Percentiles rank a stretch among this genome's conserved stretches.
Conservation (phyloP, 2,888 invertebrate species). For the Ormyrus thymus region DNA sequence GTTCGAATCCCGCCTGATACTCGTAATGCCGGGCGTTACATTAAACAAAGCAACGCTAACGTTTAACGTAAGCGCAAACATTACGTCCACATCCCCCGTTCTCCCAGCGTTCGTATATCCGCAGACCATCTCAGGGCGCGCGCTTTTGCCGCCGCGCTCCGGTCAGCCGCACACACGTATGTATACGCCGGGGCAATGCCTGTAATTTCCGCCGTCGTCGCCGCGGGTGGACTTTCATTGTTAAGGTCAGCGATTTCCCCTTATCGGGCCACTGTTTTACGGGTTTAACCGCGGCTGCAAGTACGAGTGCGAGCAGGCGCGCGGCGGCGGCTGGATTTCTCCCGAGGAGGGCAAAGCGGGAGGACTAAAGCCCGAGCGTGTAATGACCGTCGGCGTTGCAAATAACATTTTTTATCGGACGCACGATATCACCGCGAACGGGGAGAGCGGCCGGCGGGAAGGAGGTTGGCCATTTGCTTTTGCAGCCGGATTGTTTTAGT, state of each 20-base stretch:
- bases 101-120: too few relatives aligned
- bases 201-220: neutral
- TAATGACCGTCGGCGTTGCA: neutral
- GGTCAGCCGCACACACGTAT: neutral
- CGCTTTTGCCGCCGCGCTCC: neutral
- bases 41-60: too few relatives aligned
- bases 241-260: conserved; percentile 34
- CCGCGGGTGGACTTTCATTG: conserved; percentile 18
- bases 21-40: too few relatives aligned
- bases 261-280: conserved; percentile 7
- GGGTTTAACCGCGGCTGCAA: conserved; percentile 1
- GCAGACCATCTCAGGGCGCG: too few relatives aligned
- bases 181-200: neutral
- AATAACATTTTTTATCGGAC: too few relatives aligned
- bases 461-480: too few relatives aligned
- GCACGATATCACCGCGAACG: too few relatives aligned
- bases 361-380: neutral
- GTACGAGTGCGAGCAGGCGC: conserved; percentile 1
- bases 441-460: too few relatives aligned
- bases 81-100: too few relatives aligned
- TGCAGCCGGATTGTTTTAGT: too few relatives aligned
- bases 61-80: too few relatives aligned
- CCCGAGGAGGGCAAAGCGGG: neutral
- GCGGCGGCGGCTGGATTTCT: neutral
- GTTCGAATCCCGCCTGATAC: too few relatives aligned